A percentile compares a stretch with the other conserved stretches of the same genome.
phyloP scores from a whole-genome alignment of 1,140 invertebrate genomes.

The Meloidogyne floridensis region DNA sequence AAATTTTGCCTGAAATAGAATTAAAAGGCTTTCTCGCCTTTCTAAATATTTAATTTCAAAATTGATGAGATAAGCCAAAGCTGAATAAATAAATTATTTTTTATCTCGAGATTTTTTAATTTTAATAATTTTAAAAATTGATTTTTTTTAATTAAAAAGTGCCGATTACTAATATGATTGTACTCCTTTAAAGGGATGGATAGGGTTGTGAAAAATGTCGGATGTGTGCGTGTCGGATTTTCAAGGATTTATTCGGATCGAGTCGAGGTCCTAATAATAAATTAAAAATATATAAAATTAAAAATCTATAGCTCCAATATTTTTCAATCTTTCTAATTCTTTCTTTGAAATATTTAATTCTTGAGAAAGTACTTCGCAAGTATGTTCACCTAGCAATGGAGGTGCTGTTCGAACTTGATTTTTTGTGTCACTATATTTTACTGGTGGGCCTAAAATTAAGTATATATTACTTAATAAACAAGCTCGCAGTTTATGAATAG shows the following conservation, averaged over 20 bases:
- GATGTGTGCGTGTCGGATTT: too few species aligned
- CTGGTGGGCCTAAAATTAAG: slow-evolving; percentile 75
- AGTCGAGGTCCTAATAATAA: too few species aligned
- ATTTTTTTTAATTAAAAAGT: background rate
- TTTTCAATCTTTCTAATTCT: slow-evolving; percentile 71
- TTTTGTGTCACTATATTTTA: slow-evolving; percentile 76
- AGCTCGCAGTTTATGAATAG: too few species aligned
- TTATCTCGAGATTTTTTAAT: background rate
- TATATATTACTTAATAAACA: background rate
- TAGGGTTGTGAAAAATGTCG: too few species aligned
- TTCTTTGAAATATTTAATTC: slow-evolving; percentile 72
- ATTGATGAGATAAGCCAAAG: background rate
- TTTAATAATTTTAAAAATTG: too few species aligned
- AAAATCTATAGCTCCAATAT: slow-evolving; percentile 70
- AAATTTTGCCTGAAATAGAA: background rate
- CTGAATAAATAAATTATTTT: background rate
- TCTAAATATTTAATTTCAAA: background rate
- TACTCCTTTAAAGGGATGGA: too few species aligned
- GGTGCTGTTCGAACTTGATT: slow-evolving; percentile 77
- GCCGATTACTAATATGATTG: too few species aligned
- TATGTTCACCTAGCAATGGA: slow-evolving; percentile 84
- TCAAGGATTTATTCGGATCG: too few species aligned
- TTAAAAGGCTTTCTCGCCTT: background rate
- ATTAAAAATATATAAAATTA: slow-evolving; percentile 2
- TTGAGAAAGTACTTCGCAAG: slow-evolving; percentile 75